Evolutionary conservation across 2,888 invertebrate species (phyloP), one percentile per base, ranked within the genome.

Genomic region (Leptopilina drosophilae): DNA sequence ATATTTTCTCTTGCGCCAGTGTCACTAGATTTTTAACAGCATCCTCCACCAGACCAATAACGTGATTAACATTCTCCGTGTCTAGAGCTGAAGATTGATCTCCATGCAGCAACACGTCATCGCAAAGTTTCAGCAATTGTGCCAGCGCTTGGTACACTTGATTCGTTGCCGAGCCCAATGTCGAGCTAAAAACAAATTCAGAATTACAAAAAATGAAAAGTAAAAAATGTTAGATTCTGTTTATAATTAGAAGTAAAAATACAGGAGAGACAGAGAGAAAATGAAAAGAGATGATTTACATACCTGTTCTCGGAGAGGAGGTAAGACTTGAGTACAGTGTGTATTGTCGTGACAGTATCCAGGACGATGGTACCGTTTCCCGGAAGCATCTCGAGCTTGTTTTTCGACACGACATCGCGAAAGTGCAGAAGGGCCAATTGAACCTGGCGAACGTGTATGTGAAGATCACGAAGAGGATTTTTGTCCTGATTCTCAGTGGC

Each of bases 301-400:
- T 85, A 93, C 93, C 93, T 93, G 86, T 93, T 93, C 83, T 93
- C 93, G 82, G 93, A 92, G 76, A 93, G 91, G 40, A 93, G 90
- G 83, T 92, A 93, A 33, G 93, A 93, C 84, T 93, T 93, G 82
- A 93, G 90, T 76, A 92, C 91, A 78, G 95, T 95, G 92, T 97
- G 96, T 92, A 97, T 97, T 90, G 96, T 95, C 90, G 97, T 96
- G 85, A 98, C 96, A 78, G 96, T 97, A 92, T 98, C 98, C 91
- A 98, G 94, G 83, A 98, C 97, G 88, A 98, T 96, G 76, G 98
- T 98, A 83, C 98, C 98, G 92, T 98, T 97, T 83, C 97, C 98
- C 3, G 98, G 97, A 87, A 98, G 93, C 94, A 98, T 97, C 93
- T 98, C 97, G 89, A 97, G 93, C 92, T 97, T 98, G 92, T 97